Evolutionary conservation across 2,888 invertebrate genomes (phyloP).

Genomic region (Agonopterix subpropinquella): DNA sequence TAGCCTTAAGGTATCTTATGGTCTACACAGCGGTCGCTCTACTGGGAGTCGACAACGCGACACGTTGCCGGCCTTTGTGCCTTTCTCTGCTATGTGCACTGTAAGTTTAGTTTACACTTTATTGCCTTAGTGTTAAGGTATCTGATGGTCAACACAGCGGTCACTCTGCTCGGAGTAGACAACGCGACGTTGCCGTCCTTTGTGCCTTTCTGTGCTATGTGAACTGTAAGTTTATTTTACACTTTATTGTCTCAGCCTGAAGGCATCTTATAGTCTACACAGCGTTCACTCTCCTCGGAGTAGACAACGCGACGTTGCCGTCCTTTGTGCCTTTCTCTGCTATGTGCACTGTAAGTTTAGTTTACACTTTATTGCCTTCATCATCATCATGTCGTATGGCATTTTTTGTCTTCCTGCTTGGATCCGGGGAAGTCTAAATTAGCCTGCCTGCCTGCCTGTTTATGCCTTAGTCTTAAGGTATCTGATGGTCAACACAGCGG

Average conservation of each 20-base stretch:
- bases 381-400: too few species aligned
- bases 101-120: slow-evolving; percentile 76
- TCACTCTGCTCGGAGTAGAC: slow-evolving; percentile 90
- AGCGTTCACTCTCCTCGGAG: slow-evolving; percentile 89
- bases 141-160: slow-evolving; percentile 90
- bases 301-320: slow-evolving; percentile 86
- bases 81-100: slow-evolving; percentile 89
- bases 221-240: slow-evolving; percentile 83
- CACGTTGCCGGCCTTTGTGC: slow-evolving; percentile 78
- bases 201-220: slow-evolving; percentile 80
- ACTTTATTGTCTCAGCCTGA: too few species aligned
- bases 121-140: slow-evolving; percentile 75
- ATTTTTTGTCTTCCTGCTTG: too few species aligned
- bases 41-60: slow-evolving; percentile 88
- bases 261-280: slow-evolving; percentile 91
- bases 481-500: slow-evolving; percentile 90
- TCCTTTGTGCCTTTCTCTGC: slow-evolving; percentile 83
- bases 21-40: slow-evolving; percentile 92
- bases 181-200: slow-evolving; percentile 82
- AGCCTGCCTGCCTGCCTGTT: too few species aligned
- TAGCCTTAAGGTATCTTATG: slow-evolving; percentile 79
- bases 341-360: slow-evolving; percentile 87
- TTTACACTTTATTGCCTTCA: slow-evolving; percentile 37
- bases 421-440: too few species aligned
- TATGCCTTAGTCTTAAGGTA: slow-evolving; percentile 69